Conservation (phyloP, 2,113 vertebrate species). For the Cynocephalus volans region DNA sequence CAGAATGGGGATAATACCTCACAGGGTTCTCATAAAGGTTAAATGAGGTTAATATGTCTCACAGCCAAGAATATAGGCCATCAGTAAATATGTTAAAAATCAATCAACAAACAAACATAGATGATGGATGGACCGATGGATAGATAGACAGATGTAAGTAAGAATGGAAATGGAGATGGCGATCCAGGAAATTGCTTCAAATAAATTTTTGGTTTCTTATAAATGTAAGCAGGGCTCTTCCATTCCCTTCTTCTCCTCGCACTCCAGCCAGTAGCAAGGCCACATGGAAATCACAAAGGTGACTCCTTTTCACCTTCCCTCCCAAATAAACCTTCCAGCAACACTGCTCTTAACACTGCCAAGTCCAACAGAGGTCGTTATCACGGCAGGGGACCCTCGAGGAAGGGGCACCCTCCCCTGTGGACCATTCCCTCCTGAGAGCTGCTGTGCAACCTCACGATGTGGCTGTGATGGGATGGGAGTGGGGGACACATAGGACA, state of each 20-base stretch:
- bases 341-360: too few species aligned
- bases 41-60: neutral
- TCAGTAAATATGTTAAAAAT: neutral
- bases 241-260: accelerated
- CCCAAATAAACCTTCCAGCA: neutral
- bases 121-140: neutral
- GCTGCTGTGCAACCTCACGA: neutral
- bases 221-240: neutral
- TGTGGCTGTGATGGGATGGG: neutral
- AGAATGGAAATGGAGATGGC: neutral
- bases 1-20: neutral
- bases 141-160: too few species aligned
- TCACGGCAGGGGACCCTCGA: accelerated
- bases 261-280: neutral
- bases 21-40: neutral
- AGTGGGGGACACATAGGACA: accelerated
- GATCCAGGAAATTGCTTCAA: neutral
- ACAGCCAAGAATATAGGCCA: neutral
- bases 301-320: neutral
- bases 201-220: neutral
- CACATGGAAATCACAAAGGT: neutral
- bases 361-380: neutral
- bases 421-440: neutral
- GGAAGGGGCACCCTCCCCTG: neutral
- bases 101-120: neutral